phyloP scores from a whole-genome alignment of 1,140 invertebrate genomes.

The honey bee (Apis mellifera) region Amel_HAv3.1 CM009937.2:2160001-2160500 shows the following conservation, averaged over 20 bases:
- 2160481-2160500: background rate
- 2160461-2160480: background rate
- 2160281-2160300: slow-evolving; percentile 43
- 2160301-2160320: slow-evolving; percentile 38
- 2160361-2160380: background rate
- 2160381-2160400: background rate
- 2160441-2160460: background rate
- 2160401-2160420: background rate
- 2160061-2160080: background rate
- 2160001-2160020: background rate
- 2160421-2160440: background rate
- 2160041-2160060: background rate
- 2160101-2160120: slow-evolving; percentile 22
- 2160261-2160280: slow-evolving; percentile 45
- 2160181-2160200: slow-evolving; percentile 7
- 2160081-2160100: slow-evolving; percentile 8
- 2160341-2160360: slow-evolving; percentile 2
- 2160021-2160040: background rate
- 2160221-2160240: slow-evolving; percentile 9
- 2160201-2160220: background rate
- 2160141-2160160: slow-evolving; percentile 32
- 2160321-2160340: background rate
- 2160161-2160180: slow-evolving; percentile 33
- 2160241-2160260: background rate
- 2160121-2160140: slow-evolving; percentile 18